A percentile compares a stretch with the other conserved stretches of the same genome.
Conservation (phyloP, 2,113 vertebrate genomes). For the Aldabrachelys gigantea region DNA sequence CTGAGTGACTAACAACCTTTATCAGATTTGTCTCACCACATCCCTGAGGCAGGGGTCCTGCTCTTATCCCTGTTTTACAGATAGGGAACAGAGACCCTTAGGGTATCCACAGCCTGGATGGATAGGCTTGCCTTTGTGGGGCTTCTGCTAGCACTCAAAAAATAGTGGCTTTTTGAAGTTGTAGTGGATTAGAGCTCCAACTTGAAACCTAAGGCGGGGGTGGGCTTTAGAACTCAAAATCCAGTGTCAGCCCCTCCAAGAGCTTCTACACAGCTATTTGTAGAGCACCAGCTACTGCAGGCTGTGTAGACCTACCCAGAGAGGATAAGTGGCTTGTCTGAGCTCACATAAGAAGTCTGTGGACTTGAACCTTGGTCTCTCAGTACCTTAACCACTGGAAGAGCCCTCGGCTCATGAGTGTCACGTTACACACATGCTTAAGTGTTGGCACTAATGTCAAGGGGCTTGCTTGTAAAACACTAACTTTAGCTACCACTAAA, state of each 20-base stretch:
- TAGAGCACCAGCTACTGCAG: fast-evolving
- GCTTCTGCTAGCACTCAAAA: not conserved
- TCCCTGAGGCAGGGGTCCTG: not conserved
- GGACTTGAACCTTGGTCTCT: fast-evolving
- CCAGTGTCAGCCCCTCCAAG: not conserved
- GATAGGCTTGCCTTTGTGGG: no score
- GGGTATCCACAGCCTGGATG: not conserved
- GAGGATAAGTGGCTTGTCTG: fast-evolving
- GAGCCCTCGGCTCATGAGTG: not conserved
- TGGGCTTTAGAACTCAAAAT: not conserved
- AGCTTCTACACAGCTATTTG: not conserved
- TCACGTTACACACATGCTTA: not conserved
- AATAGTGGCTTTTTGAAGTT: not conserved
- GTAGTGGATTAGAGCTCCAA: not conserved
- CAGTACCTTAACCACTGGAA: not conserved
- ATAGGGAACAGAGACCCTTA: no score
- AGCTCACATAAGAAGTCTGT: fast-evolving
- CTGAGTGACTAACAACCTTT: not conserved
- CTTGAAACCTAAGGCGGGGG: not conserved
- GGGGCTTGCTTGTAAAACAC: not conserved
- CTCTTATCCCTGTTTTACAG: no score
- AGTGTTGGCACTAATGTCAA: fast-evolving
- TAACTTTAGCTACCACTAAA: fast-evolving
- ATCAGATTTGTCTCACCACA: not conserved
- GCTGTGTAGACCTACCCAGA: not conserved